Conservation (phyloP, 2,797 vertebrate genomes). For the Megaceryle alcyon region DNA sequence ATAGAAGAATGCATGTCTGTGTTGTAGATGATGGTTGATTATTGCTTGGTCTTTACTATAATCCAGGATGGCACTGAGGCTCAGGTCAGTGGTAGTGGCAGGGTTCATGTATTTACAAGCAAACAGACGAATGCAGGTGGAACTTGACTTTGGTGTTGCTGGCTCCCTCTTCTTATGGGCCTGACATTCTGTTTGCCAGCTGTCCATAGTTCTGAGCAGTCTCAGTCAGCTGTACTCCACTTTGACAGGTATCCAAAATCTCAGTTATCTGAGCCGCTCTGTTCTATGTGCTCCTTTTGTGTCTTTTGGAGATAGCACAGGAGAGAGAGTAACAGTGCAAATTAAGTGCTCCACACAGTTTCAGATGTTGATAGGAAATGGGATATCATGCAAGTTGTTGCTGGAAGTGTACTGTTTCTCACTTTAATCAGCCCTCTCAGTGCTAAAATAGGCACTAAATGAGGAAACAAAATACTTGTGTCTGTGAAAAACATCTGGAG, state of each 20-base stretch:
- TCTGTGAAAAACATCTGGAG: constrained; percentile 15
- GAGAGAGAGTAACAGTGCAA: background rate
- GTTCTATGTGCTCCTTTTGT: background rate
- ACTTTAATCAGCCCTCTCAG: background rate
- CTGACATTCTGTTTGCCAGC: background rate
- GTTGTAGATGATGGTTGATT: background rate
- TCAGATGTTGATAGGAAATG: constrained; percentile 36
- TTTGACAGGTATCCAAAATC: constrained; percentile 18
- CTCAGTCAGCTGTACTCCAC: background rate
- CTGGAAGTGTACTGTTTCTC: constrained; percentile 9
- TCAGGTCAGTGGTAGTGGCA: background rate
- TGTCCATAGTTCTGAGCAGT: background rate
- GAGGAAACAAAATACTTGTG: constrained; percentile 18
- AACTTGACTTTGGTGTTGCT: background rate
- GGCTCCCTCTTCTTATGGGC: background rate
- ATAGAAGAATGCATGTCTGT: background rate
- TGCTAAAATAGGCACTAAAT: constrained; percentile 14
- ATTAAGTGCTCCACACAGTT: background rate
- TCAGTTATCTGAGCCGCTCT: constrained; percentile 27
- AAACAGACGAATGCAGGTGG: background rate
- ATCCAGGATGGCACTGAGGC: background rate
- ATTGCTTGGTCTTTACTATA: background rate
- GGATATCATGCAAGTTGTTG: constrained; percentile 3
- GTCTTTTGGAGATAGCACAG: constrained; percentile 1
- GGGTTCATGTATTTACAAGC: background rate